These are phyloP conservation scores for Lithobates sylvaticus DNA, from an alignment of 2,797 vertebrate species.

Conservation along the genomic window DNA sequence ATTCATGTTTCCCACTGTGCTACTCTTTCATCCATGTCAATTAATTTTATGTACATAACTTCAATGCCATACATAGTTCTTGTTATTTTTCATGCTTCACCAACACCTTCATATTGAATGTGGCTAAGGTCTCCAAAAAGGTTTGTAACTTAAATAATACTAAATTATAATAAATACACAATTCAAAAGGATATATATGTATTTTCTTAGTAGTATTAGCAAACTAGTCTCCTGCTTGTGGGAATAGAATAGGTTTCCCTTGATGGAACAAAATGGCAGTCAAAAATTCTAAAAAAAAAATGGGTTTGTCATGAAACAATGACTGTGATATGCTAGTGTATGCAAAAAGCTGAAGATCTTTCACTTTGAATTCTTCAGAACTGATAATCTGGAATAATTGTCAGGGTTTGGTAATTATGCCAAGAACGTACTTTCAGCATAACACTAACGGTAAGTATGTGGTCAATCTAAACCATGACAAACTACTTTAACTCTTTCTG, in stretches of 20 bases:
- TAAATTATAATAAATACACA: background rate
- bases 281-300: no score
- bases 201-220: no score
- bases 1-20: background rate
- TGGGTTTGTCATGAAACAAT: background rate
- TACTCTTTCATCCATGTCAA: no score
- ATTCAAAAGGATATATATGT: background rate
- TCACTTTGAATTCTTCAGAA: background rate
- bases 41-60: background rate
- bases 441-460: slow-evolving; percentile 48
- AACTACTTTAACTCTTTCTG: background rate
- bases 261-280: no score
- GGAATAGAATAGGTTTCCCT: no score
- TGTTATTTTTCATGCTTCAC: background rate
- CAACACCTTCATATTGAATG: background rate
- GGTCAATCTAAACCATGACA: slow-evolving; percentile 32
- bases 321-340: background rate
- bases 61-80: background rate
- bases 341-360: background rate
- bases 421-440: background rate
- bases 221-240: background rate
- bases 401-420: background rate
- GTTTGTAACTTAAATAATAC: no score
- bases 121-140: background rate
- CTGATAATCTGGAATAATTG: background rate